Base-by-base conservation (phyloP, 2,888 invertebrate genomes). In the Oligia fasciuncula region DNA sequence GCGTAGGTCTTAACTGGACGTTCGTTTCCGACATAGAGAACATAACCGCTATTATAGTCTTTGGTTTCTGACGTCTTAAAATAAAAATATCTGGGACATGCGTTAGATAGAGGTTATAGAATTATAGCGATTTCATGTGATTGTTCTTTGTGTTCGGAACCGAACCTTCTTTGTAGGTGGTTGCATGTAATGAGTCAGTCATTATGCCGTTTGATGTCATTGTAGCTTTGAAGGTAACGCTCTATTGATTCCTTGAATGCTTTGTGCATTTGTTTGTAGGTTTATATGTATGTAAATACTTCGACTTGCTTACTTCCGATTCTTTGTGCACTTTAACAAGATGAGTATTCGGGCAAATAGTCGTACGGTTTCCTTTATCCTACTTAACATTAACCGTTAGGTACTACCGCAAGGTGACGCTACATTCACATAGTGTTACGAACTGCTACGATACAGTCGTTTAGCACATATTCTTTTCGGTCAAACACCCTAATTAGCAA, bases 121-220 rank as follows among this genome's bases (percentile, higher is more conserved):
- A 60, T 77, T 72, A 67, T 57, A 67, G 40, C 35, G 14, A 73
- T 73, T 78, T 81, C 35, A 70, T 63, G 43, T 65, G 74, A 57
- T 72, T 75, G 70, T 76, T 66, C 43, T 74, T 79, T 74, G 71
- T 83, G 77, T 29, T 70, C 43, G 14, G 49, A 68, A 60, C 63
- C 46, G 57, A 73, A 71, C 51, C 87, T 43, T 67, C 49, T 71
- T 68, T 60, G 57, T 67, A 70, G 69, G 46, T 76, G 60, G 63
- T 72, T 75, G 74, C 60, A 29, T 54, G 46, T 60, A 76, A 66
- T 78, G 79, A 76, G 73, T 85, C 76, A 69, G 77, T 73, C 79
- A 74, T 81, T 84, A 79, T 87, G 81, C 79, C 51, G 72, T 84
- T 84, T 77, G 73, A 84, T 79, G 71, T 79, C 67, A 77, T 81